Percentiles rank a stretch among this genome's conserved stretches.
Conservation (phyloP, 2,113 vertebrate genomes). For the Numida meleagris region DNA sequence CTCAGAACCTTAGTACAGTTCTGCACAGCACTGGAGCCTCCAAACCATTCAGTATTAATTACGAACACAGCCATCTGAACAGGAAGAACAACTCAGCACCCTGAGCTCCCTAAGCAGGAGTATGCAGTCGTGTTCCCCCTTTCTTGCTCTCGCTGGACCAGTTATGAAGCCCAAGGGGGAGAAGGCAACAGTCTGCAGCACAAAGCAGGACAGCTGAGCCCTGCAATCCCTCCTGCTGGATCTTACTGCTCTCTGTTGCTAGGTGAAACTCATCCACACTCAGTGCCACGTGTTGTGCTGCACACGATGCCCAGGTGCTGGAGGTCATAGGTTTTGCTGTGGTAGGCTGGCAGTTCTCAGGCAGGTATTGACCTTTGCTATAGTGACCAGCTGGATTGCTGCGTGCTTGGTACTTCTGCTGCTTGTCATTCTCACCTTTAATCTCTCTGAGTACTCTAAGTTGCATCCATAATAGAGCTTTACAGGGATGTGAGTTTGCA, state of each 20-base stretch:
- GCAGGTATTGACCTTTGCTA: too few species aligned
- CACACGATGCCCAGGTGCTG: background rate
- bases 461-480: accelerated
- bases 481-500: background rate
- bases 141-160: background rate
- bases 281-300: accelerated
- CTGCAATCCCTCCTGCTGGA: background rate
- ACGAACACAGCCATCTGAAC: background rate
- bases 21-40: background rate
- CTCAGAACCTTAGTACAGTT: background rate
- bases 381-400: background rate
- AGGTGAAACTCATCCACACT: background rate
- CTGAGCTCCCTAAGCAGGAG: background rate
- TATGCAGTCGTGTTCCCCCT: accelerated
- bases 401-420: background rate
- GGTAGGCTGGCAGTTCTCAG: background rate
- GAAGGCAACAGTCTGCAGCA: background rate
- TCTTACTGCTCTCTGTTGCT: background rate
- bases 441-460: background rate
- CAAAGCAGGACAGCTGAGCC: background rate
- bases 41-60: background rate
- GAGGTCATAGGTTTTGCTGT: background rate
- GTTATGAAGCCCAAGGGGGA: background rate
- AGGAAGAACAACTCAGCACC: background rate
- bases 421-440: background rate